Conservation (phyloP, 2,888 invertebrate species). For the Ctenicera cuprea region DNA sequence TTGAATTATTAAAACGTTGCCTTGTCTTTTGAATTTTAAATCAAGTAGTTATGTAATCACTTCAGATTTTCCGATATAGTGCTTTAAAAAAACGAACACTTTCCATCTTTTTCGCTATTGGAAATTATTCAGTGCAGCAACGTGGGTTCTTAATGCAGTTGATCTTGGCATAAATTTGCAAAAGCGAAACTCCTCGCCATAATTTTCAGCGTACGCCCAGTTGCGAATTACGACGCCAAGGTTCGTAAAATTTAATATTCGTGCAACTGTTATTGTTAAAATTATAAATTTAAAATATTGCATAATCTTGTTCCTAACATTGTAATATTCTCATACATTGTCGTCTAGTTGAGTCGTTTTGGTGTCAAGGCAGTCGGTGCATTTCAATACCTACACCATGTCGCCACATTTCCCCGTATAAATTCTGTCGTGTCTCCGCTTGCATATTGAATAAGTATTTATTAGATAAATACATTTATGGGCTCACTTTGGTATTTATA, state of each 20-base stretch:
- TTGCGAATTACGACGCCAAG: constrained; percentile 11
- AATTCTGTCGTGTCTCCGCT: constrained; percentile 48
- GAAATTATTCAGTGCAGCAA: constrained; percentile 13
- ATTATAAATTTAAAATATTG: constrained; percentile 45
- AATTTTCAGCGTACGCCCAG: constrained; percentile 14
- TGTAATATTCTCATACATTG: constrained; percentile 44
- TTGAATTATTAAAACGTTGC: too few relatives aligned
- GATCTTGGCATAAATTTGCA: constrained; percentile 32
- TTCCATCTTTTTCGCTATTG: neutral
- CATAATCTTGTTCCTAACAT: constrained; percentile 48
- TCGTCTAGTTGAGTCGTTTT: constrained; percentile 47
- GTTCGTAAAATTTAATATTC: constrained; percentile 17
- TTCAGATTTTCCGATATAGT: too few relatives aligned
- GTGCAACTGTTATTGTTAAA: constrained; percentile 38
- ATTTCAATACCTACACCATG: constrained; percentile 53
- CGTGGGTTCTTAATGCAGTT: constrained; percentile 29
- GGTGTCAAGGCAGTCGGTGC: constrained; percentile 55
- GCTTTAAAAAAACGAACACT: too few relatives aligned
- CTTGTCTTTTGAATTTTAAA: too few relatives aligned
- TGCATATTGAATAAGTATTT: constrained; percentile 47
- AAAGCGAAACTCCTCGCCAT: constrained; percentile 3
- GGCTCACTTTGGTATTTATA: constrained; percentile 43
- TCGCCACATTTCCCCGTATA: constrained; percentile 56
- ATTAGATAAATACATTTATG: constrained; percentile 42
- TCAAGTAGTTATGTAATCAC: too few relatives aligned